phyloP scores from a whole-genome alignment of 2,888 invertebrate species.

The Andrena minutula region DNA sequence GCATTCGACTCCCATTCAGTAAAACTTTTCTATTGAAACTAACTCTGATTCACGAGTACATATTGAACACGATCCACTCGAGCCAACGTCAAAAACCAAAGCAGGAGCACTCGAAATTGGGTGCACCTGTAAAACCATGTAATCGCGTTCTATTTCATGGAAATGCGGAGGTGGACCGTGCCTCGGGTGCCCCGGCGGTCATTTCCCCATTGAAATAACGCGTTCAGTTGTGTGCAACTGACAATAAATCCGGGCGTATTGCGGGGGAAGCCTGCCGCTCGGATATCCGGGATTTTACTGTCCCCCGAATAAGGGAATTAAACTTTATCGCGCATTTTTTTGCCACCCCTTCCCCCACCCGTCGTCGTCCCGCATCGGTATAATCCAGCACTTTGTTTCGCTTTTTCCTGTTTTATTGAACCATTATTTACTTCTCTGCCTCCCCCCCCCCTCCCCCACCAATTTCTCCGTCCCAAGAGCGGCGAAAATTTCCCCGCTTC shows the following conservation, averaged over 20 bases:
- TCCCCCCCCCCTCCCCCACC: neutral
- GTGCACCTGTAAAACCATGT: neutral
- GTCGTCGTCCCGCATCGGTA: conserved; percentile 1
- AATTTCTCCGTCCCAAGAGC: neutral
- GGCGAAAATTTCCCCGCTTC: neutral
- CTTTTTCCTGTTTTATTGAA: conserved; percentile 26
- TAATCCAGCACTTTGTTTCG: conserved; percentile 41
- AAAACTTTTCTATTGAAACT: no score
- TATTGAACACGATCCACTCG: no score
- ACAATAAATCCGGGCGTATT: conserved; percentile 43
- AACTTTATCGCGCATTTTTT: conserved; percentile 41
- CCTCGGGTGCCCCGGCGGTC: neutral
- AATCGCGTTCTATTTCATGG: neutral
- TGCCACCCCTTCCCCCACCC: neutral
- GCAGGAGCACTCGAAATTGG: no score
- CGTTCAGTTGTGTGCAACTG: neutral
- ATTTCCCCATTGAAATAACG: conserved; percentile 3
- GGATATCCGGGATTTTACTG: conserved; percentile 52
- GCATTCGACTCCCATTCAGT: no score
- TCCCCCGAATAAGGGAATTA: conserved; percentile 43
- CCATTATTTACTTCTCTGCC: conserved; percentile 24
- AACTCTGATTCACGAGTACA: no score
- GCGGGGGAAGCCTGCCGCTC: conserved; percentile 30
- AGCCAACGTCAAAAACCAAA: no score
- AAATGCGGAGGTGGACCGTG: neutral